Conservation (phyloP, 2,113 vertebrate species). For the Rhinoderma darwinii region DNA sequence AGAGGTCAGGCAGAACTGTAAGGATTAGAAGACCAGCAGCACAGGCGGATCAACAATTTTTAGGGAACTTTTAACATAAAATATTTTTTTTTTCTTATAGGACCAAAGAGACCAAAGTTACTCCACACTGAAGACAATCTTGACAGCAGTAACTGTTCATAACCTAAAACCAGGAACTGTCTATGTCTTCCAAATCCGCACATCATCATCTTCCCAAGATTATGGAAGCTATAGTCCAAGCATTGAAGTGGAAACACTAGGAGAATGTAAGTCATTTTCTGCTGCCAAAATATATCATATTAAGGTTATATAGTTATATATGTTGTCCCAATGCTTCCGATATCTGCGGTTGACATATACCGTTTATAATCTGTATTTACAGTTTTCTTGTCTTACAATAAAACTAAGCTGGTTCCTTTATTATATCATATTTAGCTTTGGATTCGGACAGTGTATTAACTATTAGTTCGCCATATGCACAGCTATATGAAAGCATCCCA, state of each 20-base stretch:
- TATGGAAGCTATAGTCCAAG: conserved; percentile 83
- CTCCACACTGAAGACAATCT: conserved; percentile 89
- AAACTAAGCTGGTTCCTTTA: no score
- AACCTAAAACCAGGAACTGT: conserved; percentile 93
- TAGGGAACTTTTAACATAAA: not conserved
- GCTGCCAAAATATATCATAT: not conserved
- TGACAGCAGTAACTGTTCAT: conserved; percentile 85
- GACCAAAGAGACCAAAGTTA: conserved; percentile 93
- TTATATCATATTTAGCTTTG: no score
- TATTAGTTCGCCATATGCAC: no score
- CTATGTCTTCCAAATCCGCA: conserved; percentile 91
- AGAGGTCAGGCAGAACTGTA: conserved; percentile 6
- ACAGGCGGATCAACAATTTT: not conserved
- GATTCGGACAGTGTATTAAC: no score
- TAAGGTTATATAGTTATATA: not conserved
- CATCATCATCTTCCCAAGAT: conserved; percentile 77
- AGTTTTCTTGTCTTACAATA: no score
- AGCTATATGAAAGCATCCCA: no score
- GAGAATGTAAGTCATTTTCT: conserved; percentile 82
- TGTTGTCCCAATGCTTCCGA: not conserved
- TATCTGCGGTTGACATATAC: no score
- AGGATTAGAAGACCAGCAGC: not conserved
- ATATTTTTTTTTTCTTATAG: conserved; percentile 67
- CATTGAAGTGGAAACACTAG: conserved; percentile 91
- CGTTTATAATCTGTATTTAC: no score